Base-by-base conservation (phyloP, 2,888 invertebrate species). In the Lithophane leautieri region DNA sequence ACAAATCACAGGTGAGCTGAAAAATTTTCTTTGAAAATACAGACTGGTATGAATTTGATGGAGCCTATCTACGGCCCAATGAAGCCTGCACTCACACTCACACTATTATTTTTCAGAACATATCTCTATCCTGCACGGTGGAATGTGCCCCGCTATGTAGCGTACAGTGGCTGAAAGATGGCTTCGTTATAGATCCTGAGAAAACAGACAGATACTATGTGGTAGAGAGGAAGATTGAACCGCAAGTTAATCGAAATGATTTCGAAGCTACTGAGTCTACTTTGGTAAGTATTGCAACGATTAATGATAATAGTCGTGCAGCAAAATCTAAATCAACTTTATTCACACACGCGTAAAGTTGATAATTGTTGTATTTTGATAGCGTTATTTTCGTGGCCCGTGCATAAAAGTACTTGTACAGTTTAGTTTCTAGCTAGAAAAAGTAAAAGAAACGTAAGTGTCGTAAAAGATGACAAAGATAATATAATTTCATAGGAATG, bases 251-350 rank as follows among this genome's bases (percentile, higher is more conserved):
- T 72, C 98, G 98, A 72, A 98, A 98, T 89, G 98, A 99, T 92
- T 99, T 99, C 90, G 98, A 99, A 93, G 98, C 99, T 56, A 97
- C 98, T 54, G 97, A 98, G 88, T 98, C 98, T n/a, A 98, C 98
- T 78, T 96, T 99, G 97, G 98, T 85, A 82, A 82, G 76, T 58
- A 50, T 42, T 9, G 56, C 14, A 50, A 47, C 7, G 4, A 44
- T n/a, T n/a, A 22, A 19, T 63, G 6, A 25, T 25, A 58, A 58
- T 58, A 28, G 16, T 25, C 6, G 9, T 16, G 16, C 16, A 25
- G 40, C n/a, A n/a, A 63, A 63, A 16, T 16, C 6, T 19, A 63
- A 42, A 25, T 42, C 6, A 42, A 42, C 42, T 63, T 63, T 25
- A 63, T 25, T 25, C 19, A 42, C 6, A 19, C 16, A 25, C 14